phyloP scores from a whole-genome alignment of 2,797 vertebrate genomes.

The Nannoperca obscura region DNA sequence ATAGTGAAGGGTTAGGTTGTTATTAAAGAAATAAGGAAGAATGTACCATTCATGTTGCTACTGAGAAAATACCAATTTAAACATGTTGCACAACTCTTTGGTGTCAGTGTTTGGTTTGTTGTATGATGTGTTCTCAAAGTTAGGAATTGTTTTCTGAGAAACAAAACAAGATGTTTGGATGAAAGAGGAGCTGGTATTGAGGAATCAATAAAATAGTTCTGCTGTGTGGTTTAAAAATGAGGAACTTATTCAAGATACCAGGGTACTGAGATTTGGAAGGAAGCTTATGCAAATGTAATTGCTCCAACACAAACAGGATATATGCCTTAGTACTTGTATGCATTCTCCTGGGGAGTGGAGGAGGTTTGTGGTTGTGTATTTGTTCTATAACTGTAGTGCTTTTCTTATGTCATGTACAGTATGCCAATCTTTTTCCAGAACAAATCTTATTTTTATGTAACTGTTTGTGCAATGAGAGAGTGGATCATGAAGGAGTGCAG shows the following conservation, averaged over 20 bases:
- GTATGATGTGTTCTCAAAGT: not conserved
- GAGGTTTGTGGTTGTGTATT: not conserved
- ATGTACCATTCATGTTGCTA: not conserved
- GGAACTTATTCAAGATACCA: not conserved
- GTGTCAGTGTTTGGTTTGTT: not conserved
- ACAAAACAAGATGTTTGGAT: not conserved
- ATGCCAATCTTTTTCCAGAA: not conserved
- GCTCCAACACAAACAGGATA: not conserved
- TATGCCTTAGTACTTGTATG: not conserved
- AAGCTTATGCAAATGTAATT: constrained; percentile 1
- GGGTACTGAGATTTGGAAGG: not conserved
- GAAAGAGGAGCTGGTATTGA: not conserved
- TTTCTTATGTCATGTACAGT: too few species aligned
- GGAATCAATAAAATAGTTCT: not conserved
- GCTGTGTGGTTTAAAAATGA: not conserved
- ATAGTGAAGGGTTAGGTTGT: too few species aligned
- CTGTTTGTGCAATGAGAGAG: not conserved
- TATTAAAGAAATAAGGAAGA: not conserved
- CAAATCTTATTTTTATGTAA: not conserved
- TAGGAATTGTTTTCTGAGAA: not conserved
- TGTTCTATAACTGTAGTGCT: not conserved
- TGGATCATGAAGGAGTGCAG: not conserved
- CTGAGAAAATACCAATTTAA: not conserved
- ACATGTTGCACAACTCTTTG: not conserved
- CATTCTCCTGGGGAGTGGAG: not conserved